These are phyloP conservation scores for Bradysia coprophila DNA, from an alignment of 1,140 invertebrate species.

Conservation along the genomic window DNA sequence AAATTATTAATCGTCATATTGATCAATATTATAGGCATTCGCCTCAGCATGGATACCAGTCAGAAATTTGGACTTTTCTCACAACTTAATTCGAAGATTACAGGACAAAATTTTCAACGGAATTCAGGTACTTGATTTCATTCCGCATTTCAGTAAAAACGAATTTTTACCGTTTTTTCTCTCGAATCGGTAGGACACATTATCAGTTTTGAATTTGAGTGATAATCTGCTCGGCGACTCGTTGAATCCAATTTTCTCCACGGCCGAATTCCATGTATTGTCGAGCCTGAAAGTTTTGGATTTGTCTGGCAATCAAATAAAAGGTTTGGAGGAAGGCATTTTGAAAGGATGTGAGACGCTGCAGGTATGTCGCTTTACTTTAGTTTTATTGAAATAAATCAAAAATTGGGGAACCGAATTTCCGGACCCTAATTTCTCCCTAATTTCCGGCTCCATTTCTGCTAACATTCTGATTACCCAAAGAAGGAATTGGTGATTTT, in stretches of 20 bases:
- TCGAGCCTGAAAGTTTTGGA: constrained; percentile 51
- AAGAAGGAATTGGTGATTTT: no score
- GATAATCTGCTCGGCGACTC: constrained; percentile 75
- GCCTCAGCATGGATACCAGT: constrained; percentile 41
- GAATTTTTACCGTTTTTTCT: background rate
- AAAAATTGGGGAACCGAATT: no score
- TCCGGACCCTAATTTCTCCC: no score
- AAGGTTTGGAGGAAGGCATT: constrained; percentile 64
- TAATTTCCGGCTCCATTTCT: no score
- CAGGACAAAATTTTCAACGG: constrained; percentile 55
- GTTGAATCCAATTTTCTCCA: constrained; percentile 76
- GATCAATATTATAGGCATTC: constrained; percentile 26
- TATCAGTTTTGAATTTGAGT: constrained; percentile 51
- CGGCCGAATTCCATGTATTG: constrained; percentile 61
- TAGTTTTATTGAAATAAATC: background rate
- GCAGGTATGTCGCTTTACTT: constrained; percentile 27
- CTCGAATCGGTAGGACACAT: constrained; percentile 22
- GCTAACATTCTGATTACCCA: no score
- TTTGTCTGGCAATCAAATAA: constrained; percentile 57
- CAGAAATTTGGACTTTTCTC: constrained; percentile 57
- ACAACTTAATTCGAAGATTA: constrained; percentile 60
- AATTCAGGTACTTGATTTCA: constrained; percentile 23
- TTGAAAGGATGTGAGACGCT: constrained; percentile 62
- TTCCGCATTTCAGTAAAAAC: background rate
- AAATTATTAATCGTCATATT: background rate